Evolutionary conservation across 2,113 vertebrate species (phyloP).

Genomic region (Variabilichromis moorii): DNA sequence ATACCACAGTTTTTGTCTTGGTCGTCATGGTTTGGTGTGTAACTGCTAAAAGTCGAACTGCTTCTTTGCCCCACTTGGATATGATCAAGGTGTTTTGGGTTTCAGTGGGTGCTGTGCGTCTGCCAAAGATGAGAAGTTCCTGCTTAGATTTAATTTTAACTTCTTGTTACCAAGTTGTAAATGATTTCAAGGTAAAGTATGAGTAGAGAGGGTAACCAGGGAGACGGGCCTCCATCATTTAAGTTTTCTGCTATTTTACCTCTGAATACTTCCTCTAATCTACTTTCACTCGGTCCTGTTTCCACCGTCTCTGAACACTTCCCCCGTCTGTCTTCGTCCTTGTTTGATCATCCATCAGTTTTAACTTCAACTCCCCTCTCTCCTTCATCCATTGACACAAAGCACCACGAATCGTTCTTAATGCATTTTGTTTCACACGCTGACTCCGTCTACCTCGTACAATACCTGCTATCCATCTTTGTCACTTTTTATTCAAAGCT

Average conservation of each 20-base stretch:
- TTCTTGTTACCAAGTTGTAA: not conserved
- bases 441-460: not conserved
- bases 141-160: not conserved
- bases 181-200: not conserved
- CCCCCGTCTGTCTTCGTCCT: not conserved
- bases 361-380: not conserved
- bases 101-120: not conserved
- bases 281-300: not conserved
- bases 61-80: not conserved
- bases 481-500: constrained; percentile 11
- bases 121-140: not conserved
- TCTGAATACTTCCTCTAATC: constrained; percentile 3
- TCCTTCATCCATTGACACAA: not conserved
- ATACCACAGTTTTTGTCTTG: not conserved
- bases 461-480: constrained; percentile 6
- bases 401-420: not conserved
- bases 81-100: not conserved
- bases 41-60: fast-evolving
- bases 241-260: not conserved
- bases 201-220: not conserved
- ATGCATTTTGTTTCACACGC: not conserved
- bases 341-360: not conserved
- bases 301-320: not conserved
- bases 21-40: not conserved
- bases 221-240: not conserved